phyloP scores from a whole-genome alignment of 2,797 vertebrate genomes.

The Mormyrops attenuatus region DNA sequence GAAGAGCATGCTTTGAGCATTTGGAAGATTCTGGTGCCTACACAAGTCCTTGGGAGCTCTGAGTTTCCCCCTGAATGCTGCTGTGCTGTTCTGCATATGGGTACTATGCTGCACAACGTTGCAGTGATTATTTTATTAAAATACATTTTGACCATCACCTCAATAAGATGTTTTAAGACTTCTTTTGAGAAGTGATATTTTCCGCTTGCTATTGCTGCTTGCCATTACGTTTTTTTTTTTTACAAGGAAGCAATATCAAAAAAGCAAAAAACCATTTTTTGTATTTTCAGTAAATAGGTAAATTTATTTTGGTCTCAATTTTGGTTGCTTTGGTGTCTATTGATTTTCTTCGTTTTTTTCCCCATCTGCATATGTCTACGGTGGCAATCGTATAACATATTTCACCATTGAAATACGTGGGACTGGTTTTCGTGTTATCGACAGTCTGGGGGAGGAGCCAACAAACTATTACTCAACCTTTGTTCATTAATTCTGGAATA shows the following conservation, averaged over 20 bases:
- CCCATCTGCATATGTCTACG: neutral
- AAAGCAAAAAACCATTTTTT: neutral
- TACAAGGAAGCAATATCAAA: too few relatives aligned
- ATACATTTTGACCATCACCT: neutral
- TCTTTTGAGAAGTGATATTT: neutral
- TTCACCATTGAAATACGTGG: neutral
- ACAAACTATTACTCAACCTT: neutral
- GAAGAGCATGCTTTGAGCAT: neutral
- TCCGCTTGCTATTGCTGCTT: neutral
- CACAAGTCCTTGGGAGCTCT: neutral
- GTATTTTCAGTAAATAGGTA: neutral
- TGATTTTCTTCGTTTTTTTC: neutral
- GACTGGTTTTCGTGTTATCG: neutral
- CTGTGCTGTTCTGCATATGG: neutral
- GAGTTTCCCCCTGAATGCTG: neutral
- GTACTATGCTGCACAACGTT: neutral
- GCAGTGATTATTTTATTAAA: neutral
- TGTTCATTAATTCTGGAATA: neutral
- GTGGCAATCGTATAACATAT: neutral
- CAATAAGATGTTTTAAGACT: neutral
- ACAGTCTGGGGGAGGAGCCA: neutral
- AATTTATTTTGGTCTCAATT: neutral
- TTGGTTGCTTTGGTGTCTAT: neutral
- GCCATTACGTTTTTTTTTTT: neutral
- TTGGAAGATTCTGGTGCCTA: neutral